These are phyloP conservation scores for Antennarius striatus DNA, from an alignment of 2,113 vertebrate genomes.

Conservation along the genomic window DNA sequence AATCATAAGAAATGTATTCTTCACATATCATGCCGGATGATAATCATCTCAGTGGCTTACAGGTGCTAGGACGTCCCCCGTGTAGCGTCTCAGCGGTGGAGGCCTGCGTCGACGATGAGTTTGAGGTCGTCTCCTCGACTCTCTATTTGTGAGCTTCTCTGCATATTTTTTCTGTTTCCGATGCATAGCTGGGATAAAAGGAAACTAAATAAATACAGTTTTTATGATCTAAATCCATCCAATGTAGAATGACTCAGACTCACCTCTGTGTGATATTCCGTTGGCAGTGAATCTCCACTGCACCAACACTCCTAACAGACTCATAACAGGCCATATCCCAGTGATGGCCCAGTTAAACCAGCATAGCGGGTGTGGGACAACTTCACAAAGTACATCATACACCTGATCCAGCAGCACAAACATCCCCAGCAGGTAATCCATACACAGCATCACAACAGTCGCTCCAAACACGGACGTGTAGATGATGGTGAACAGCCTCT, in stretches of 20 bases:
- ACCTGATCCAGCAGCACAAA: conserved; percentile 78
- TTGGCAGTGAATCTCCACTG: conserved; percentile 85
- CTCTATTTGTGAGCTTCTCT: conserved; percentile 75
- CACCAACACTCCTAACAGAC: conserved; percentile 78
- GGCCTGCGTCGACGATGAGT: conserved; percentile 74
- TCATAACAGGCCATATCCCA: conserved; percentile 79
- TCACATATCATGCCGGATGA: background rate
- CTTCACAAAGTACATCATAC: conserved; percentile 75
- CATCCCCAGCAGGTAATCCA: conserved; percentile 83
- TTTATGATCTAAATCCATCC: background rate
- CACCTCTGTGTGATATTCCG: conserved; percentile 81
- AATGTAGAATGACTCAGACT: conserved; percentile 21
- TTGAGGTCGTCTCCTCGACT: conserved; percentile 65
- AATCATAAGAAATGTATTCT: background rate
- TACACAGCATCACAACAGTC: conserved; percentile 76
- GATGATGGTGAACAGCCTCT: conserved; percentile 81
- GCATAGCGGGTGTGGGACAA: conserved; percentile 76
- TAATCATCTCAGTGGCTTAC: conserved; percentile 59
- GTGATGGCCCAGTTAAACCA: conserved; percentile 87
- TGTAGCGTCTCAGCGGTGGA: conserved; percentile 75
- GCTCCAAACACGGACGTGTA: conserved; percentile 85
- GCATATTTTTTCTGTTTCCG: conserved; percentile 77
- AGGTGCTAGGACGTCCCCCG: conserved; percentile 85
- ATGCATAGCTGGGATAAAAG: conserved; percentile 48
- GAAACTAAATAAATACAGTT: accelerated